Base-by-base conservation (phyloP, 2,797 vertebrate genomes). In the Benthosema pterotum region DNA sequence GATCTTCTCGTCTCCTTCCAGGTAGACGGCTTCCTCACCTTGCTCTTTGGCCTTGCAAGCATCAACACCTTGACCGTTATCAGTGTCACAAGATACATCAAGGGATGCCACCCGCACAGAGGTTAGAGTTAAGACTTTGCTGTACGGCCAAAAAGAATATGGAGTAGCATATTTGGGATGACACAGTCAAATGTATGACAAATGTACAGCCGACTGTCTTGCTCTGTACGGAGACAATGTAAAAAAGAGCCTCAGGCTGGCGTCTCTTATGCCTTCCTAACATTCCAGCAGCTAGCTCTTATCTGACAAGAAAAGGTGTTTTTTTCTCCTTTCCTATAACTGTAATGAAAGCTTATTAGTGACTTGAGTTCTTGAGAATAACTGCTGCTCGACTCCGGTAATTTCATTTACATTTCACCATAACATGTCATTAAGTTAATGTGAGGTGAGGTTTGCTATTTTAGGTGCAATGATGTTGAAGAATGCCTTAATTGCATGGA, bases 21-120 rank as follows among this genome's bases (percentile, higher is more conserved):
- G 96, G 74, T 96, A 52, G 95, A 95, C 28, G 95, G 95, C 2
- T 96, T 96, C 87, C 90, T 96, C 69, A 97, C 95, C 0, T 83
- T 97, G 63, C 91, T 97, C 4, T 97, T 97, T 57, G 95, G 95
- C 50, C 90, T 97, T 2, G 90, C 92, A 4, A 96, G 96, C 85
- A 96, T 96, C 88, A 95, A 95, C 83, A 97, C 96, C 11, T 87
- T 96, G 60, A 96, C 95, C 0, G 93, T 96, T 48, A 96, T 97
- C 88, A 97, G 95, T 48, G 71, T 97, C 80, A 96, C 93, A 52
- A 91, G 95, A 69, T 94, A 95, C 74, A 94, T 94, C 82, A 95
- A 94, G 78, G 93, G 92, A 67, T 95, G 94, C 56, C 94, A 93
- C 70, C 92, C 94, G 5, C 87, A 86, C 56, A 93, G 91, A 95